These are phyloP conservation scores for Aradophagus sp. DNA, from an alignment of 1,140 invertebrate species.

Conservation along the genomic window DNA sequence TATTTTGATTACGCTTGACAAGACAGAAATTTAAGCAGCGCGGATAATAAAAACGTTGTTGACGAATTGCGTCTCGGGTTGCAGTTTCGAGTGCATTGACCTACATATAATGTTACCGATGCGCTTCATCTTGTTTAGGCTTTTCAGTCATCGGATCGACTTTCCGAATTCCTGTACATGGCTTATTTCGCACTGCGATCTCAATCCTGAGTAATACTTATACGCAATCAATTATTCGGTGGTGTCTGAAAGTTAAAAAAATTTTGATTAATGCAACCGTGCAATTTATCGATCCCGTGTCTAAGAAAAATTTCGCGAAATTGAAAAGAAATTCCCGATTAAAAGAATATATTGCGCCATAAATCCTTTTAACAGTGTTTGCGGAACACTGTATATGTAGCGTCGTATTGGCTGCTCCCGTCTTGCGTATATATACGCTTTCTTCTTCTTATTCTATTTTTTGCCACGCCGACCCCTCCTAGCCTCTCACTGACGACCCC, in stretches of 20 bases:
- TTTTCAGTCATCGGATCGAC: not conserved
- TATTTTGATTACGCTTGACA: slow-evolving; percentile 1
- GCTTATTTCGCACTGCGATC: too few species aligned
- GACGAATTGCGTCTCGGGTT: slow-evolving; percentile 16
- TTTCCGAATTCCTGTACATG: too few species aligned
- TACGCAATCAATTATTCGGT: too few species aligned
- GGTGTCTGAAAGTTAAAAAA: not conserved
- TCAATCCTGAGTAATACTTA: too few species aligned
- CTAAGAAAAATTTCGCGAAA: slow-evolving; percentile 17
- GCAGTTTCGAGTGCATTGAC: slow-evolving; percentile 16
- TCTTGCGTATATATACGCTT: slow-evolving; percentile 35
- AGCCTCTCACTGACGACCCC: slow-evolving; percentile 50
- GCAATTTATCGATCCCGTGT: slow-evolving; percentile 16
- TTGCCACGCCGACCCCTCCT: slow-evolving; percentile 39
- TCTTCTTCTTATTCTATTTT: slow-evolving; percentile 41
- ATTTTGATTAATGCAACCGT: slow-evolving; percentile 4
- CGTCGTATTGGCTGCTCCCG: slow-evolving; percentile 40
- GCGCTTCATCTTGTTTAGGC: slow-evolving; percentile 2
- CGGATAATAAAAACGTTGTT: slow-evolving; percentile 11
- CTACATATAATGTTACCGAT: slow-evolving; percentile 19
- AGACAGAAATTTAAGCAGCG: slow-evolving; percentile 9
- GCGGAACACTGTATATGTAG: slow-evolving; percentile 48
- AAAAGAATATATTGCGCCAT: slow-evolving; percentile 34
- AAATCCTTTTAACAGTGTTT: slow-evolving; percentile 39
- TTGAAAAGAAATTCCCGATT: slow-evolving; percentile 38